Conservation (phyloP, 2,888 invertebrate genomes). For the Merodon equestris region DNA sequence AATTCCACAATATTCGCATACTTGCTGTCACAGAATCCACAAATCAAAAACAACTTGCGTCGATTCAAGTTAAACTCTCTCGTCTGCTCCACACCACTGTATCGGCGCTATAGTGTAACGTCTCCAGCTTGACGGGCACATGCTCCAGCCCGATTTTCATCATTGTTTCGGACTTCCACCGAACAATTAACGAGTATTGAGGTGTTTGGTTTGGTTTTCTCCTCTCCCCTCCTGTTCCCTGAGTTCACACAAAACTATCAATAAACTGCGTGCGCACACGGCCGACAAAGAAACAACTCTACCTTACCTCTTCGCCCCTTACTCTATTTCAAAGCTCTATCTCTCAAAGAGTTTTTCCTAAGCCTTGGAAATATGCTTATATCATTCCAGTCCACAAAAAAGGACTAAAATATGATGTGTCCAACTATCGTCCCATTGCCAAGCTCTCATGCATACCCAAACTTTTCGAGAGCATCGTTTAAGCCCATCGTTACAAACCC, state of each 20-base stretch:
- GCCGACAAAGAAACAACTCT: constrained; percentile 64
- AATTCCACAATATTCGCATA: constrained; percentile 71
- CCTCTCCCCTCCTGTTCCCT: neutral
- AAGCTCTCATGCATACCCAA: no score
- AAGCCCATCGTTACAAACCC: no score
- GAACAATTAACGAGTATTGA: constrained; percentile 10
- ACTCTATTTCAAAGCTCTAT: no score
- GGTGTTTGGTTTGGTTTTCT: neutral
- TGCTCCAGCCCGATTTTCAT: constrained; percentile 73
- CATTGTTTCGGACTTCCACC: constrained; percentile 68
- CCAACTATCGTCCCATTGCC: no score
- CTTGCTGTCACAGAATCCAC: constrained; percentile 72
- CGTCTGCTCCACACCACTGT: no score
- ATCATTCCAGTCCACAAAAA: no score
- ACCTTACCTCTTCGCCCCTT: no score
- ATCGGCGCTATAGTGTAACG: no score
- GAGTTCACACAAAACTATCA: constrained; percentile 31
- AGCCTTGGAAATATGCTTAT: no score
- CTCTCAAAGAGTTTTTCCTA: no score
- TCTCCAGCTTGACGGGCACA: constrained; percentile 69
- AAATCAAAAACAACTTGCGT: constrained; percentile 73
- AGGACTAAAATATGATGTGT: no score
- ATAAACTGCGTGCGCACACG: constrained; percentile 65
- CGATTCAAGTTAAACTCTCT: constrained; percentile 72
- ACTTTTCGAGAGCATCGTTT: no score